These are phyloP conservation scores for Bugula neritina DNA, from an alignment of 2,888 invertebrate genomes.

Conservation along the genomic window DNA sequence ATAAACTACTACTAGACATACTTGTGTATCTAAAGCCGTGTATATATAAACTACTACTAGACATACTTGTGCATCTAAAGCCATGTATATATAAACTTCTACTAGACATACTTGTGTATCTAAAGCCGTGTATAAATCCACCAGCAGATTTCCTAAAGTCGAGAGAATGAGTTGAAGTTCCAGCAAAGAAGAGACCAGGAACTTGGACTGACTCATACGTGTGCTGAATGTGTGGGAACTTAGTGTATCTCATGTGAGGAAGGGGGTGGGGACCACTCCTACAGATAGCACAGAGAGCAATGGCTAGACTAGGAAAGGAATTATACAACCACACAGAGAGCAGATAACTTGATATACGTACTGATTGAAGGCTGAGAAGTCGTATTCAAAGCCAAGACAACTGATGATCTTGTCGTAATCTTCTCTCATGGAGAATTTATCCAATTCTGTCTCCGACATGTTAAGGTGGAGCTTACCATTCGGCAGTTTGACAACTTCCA, in stretches of 20 bases:
- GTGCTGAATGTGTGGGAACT: constrained; percentile 11
- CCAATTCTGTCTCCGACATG: constrained; percentile 31
- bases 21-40: constrained; percentile 6
- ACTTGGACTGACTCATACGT: constrained; percentile 50
- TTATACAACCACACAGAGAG: too few species aligned
- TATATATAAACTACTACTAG: neutral
- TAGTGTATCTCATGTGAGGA: neutral
- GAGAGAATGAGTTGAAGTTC: constrained; percentile 52
- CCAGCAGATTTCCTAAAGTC: constrained; percentile 55
- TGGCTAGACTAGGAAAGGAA: too few species aligned
- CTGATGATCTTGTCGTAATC: constrained; percentile 53
- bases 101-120: constrained; percentile 54
- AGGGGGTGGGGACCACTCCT: neutral
- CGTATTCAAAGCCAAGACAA: constrained; percentile 54
- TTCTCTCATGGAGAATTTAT: constrained; percentile 52
- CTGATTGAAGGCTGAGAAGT: constrained; percentile 45
- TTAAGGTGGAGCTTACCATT: constrained; percentile 8
- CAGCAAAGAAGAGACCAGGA: constrained; percentile 52
- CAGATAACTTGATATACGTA: constrained; percentile 39
- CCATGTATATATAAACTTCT: too few species aligned
- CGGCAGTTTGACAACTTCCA: constrained; percentile 29
- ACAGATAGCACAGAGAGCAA: too few species aligned
- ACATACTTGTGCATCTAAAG: constrained; percentile 52
- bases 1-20: neutral
- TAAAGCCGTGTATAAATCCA: constrained; percentile 56